phyloP scores from a whole-genome alignment of 92 coral and sea anemone genomes.

The Siderastrea radians region DNA sequence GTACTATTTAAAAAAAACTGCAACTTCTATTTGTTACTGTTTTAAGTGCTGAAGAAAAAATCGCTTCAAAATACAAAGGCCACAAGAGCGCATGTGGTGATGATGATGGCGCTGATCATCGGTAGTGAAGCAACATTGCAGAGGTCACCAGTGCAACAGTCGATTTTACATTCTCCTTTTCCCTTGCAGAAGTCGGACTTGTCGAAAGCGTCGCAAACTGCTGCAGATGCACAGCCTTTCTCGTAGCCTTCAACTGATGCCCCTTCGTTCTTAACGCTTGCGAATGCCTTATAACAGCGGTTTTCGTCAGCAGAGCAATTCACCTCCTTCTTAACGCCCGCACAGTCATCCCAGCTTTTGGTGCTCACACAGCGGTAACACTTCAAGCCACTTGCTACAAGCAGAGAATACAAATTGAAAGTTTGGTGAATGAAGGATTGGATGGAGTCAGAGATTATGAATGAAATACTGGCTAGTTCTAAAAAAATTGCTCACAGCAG shows the following conservation, averaged over 20 bases:
- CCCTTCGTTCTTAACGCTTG: not conserved
- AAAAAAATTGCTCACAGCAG: too few relatives aligned
- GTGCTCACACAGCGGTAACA: conserved; percentile 25
- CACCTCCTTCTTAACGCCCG: not conserved
- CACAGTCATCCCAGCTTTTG: conserved; percentile 39
- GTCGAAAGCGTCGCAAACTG: conserved; percentile 19
- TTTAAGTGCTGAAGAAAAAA: too few relatives aligned
- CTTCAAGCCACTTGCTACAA: not conserved
- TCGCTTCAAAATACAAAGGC: too few relatives aligned
- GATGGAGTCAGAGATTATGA: too few relatives aligned
- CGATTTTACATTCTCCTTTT: conserved; percentile 35
- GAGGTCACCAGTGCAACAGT: conserved; percentile 46
- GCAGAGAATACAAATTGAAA: too few relatives aligned
- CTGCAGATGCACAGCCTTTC: conserved; percentile 47
- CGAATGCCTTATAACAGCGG: too few relatives aligned
- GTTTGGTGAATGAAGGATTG: too few relatives aligned
- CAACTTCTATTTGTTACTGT: too few relatives aligned
- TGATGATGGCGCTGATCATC: conserved; percentile 19
- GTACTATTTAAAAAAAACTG: too few relatives aligned
- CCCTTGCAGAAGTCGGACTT: conserved; percentile 24
- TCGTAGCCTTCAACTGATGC: not conserved
- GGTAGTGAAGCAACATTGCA: conserved; percentile 54
- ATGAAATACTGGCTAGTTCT: too few relatives aligned
- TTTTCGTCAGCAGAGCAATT: not conserved
- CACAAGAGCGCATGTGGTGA: too few relatives aligned